Base-by-base conservation (phyloP, 2,797 vertebrate genomes). In the Cirrhinus mrigala region DNA sequence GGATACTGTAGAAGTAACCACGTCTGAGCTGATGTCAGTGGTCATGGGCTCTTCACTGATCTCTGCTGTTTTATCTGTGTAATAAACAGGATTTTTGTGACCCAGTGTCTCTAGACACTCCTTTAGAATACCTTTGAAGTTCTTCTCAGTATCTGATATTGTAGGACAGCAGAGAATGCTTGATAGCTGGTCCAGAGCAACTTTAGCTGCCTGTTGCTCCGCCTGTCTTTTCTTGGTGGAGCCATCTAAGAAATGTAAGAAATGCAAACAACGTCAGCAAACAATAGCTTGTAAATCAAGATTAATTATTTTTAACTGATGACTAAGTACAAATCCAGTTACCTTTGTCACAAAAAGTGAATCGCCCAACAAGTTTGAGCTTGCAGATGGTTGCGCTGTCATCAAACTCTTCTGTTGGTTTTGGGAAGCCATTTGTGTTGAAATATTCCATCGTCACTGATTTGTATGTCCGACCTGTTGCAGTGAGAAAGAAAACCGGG, bases 171-270 rank as follows among this genome's bases (percentile, higher is more conserved):
- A 79, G 7, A 92, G 78, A 71, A 92, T 40, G 24, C 46, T 76
- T 40, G 87, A 71, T 70, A 92, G 80, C 29, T 79, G 33, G n/a
- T 84, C 37, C n/a, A 92, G 79, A 46, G 90, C 91, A 14, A 81
- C 66, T 85, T 89, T 89, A 79, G 92, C 92, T 60, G 89, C 91
- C 83, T 89, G 89, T 0, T 92, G 90, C 48, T 92, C 85, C 22
- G 91, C 90, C 44, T 62, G 84, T 69, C 44, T 91, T 62, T 87
- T 92, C 77, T 82, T 90, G 71, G 33, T 74, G 69, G 89, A 83
- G 6, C 89, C 89, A 37, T 85, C 90, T 92, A 80, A 66, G 56
- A 4, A 12, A 11, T 52, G 77, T 52, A 71, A 86, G 33, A 44
- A 33, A 33, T 33, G 33, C 33, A 33, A 33, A 33, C 22, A 75